Base-by-base conservation (phyloP, 2,888 invertebrate species). In the Spatulosminthurus flaviceps region DNA sequence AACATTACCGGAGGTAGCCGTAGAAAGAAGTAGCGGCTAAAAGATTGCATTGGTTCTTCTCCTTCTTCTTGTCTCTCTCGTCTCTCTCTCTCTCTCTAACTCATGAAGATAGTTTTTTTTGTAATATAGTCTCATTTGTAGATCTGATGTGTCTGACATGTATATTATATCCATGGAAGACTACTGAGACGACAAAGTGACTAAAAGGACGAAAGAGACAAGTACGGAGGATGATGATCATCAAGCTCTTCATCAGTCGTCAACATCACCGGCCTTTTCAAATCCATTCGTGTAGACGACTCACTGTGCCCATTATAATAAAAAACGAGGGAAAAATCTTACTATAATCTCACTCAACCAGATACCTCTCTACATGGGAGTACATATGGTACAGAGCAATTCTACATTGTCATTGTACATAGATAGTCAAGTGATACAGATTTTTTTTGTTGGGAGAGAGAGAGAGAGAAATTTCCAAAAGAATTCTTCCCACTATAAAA, bases 211-310 rank as follows among this genome's bases (percentile, higher is more conserved):
- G 69, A 29, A n/a, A 34, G 69, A 69, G 69, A 69, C 69, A 41
- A 70, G 70, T 70, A 41, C 70, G n/a, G 22, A 70, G 34, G 70
- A 70, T 70, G 70, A 70, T 22, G 41, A 70, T 70, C 70, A 70
- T 70, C 21, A 70, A 42, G 41, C 70, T 70, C 70, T 70, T 70
- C 70, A 70, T 70, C 41, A 70, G 70, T 70, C 70, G 34, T 41
- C 70, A 70, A 29, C 41, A 13, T 70, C 70, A 34, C 41, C 70
- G 70, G 24, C 42, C 70, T 42, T 70, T 70, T 70, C 70, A 67
- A 67, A 67, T 67, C 70, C 70, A 70, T 41, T 28, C 67, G 26
- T 67, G 67, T 67, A 67, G 67, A 67, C 67, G 67, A 67, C 67
- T 22, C 19, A 26, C 26, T 67, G 16, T 67, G 67, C 67, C 67